phyloP scores from a whole-genome alignment of 2,797 vertebrate genomes.

The Microctenopoma steveboyesi region DNA sequence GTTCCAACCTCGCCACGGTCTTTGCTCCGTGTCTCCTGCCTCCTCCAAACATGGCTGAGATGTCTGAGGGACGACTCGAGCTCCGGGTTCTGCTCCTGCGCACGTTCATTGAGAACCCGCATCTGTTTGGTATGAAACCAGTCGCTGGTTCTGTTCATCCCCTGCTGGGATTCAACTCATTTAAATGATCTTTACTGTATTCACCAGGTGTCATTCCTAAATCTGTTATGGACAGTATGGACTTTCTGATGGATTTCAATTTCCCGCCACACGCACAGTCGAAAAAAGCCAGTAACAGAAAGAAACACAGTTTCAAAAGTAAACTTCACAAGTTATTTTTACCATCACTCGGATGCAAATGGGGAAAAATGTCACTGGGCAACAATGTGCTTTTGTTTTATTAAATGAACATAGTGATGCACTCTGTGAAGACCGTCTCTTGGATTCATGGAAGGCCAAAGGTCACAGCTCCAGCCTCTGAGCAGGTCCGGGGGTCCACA shows the following conservation, averaged over 20 bases:
- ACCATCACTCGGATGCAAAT: neutral
- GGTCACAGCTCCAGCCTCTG: neutral
- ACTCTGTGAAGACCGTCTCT: conserved; percentile 22
- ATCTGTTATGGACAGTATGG: conserved; percentile 63
- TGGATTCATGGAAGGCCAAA: conserved; percentile 52
- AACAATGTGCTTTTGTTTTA: neutral
- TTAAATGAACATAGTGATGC: conserved; percentile 17
- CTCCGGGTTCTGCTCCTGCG: conserved; percentile 85
- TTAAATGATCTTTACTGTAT: neutral
- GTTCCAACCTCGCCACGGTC: conserved; percentile 90
- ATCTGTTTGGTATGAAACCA: conserved; percentile 83
- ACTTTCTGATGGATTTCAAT: conserved; percentile 49
- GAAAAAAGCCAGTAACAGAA: conserved; percentile 44
- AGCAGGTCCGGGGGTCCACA: conserved; percentile 6
- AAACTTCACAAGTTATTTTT: neutral
- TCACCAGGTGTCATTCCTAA: conserved; percentile 74
- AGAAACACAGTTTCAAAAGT: conserved; percentile 66
- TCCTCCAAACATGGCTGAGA: conserved; percentile 83
- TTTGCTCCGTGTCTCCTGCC: conserved; percentile 91
- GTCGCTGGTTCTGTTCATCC: neutral
- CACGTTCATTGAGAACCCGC: conserved; percentile 86
- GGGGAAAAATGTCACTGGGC: no score
- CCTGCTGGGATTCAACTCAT: neutral
- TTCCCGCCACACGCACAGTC: conserved; percentile 14
- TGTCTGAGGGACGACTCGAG: conserved; percentile 85